Conservation (phyloP, 2,113 vertebrate species). For the Penelope pileata region DNA sequence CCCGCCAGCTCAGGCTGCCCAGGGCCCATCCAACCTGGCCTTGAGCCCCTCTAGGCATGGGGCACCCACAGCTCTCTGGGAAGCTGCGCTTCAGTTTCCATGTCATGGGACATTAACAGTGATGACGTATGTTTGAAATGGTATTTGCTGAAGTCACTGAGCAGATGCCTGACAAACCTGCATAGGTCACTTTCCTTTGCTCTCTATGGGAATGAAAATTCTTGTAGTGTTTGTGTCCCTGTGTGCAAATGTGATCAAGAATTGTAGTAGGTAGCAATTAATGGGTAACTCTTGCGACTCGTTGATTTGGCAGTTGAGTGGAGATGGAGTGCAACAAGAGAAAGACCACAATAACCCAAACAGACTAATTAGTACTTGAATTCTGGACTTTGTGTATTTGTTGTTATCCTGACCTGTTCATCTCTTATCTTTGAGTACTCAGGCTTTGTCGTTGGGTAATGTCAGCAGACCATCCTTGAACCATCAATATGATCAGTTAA, state of each 20-base stretch:
- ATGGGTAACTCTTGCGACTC: neutral
- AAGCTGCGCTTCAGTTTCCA: neutral
- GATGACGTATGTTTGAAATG: slow-evolving; percentile 18
- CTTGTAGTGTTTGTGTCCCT: neutral
- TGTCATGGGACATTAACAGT: neutral
- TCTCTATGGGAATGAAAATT: neutral
- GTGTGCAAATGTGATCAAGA: neutral
- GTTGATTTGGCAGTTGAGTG: neutral
- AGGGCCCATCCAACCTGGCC: too few relatives aligned
- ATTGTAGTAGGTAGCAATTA: neutral
- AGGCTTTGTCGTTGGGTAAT: neutral
- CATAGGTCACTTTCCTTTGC: neutral
- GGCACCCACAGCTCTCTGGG: too few relatives aligned
- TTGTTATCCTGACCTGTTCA: neutral
- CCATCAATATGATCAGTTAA: neutral
- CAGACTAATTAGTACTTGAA: neutral
- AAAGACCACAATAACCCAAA: neutral
- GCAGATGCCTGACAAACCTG: neutral
- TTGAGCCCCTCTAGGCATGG: too few relatives aligned
- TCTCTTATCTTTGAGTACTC: slow-evolving; percentile 10
- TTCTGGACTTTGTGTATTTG: neutral
- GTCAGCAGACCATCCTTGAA: neutral
- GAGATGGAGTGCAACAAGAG: neutral
- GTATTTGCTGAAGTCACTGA: neutral
- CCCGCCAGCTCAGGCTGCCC: too few relatives aligned